A percentile compares a stretch with the other conserved stretches of the same genome.
Conservation (phyloP, 2,797 vertebrate genomes). For the Myripristis jacobus region DNA sequence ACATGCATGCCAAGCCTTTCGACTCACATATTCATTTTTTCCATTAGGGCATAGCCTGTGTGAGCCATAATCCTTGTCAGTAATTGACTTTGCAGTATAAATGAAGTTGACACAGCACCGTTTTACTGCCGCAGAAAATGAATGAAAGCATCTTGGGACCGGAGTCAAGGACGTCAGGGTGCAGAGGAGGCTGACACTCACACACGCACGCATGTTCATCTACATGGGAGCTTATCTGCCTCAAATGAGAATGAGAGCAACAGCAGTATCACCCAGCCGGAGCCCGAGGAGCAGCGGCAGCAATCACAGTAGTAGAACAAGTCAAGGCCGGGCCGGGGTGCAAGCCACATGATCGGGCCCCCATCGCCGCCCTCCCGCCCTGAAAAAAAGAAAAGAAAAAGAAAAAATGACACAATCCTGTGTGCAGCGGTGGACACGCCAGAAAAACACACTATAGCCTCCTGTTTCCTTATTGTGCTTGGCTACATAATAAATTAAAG, state of each 20-base stretch:
- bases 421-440: no score
- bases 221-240: slow-evolving; percentile 18
- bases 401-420: no score
- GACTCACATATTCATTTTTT: neutral
- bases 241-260: slow-evolving; percentile 43
- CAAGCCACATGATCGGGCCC: no score
- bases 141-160: slow-evolving; percentile 4
- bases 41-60: neutral
- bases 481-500: no score
- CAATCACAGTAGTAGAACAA: no score
- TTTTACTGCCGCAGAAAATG: slow-evolving; percentile 2
- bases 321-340: no score
- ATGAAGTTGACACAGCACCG: slow-evolving; percentile 18
- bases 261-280: neutral
- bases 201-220: neutral
- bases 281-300: no score
- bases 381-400: no score
- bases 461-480: no score
- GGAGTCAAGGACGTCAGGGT: neutral
- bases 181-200: slow-evolving; percentile 2
- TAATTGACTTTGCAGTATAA: slow-evolving; percentile 4
- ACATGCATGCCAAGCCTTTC: neutral
- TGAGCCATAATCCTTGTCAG: neutral
- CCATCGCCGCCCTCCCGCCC: no score
- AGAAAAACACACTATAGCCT: no score